Evolutionary conservation across 1,140 invertebrate genomes (phyloP).

Genomic region (Grapholita molesta): DNA sequence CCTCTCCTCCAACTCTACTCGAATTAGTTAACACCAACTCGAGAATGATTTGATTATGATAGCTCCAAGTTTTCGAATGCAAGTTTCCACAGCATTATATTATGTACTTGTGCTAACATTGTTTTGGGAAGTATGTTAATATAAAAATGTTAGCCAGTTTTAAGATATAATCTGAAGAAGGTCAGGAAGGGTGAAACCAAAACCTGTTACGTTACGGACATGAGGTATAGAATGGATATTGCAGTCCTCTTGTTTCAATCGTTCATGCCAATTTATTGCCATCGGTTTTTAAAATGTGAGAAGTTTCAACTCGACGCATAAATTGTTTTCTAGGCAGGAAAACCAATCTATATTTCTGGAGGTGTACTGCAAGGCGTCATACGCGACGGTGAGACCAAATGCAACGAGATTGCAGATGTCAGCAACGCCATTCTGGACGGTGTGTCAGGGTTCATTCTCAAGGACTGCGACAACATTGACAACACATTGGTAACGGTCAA

Average conservation of each 20-base stretch:
- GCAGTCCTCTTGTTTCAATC: no score
- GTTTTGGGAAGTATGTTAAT: neutral
- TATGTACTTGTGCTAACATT: neutral
- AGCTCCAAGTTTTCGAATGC: neutral
- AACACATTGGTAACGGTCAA: slow-evolving; percentile 33
- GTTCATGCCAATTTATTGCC: no score
- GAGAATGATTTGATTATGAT: neutral
- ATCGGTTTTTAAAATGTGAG: no score
- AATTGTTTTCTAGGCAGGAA: slow-evolving; percentile 53
- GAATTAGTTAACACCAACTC: neutral
- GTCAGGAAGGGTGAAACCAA: no score
- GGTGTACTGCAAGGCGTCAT: slow-evolving; percentile 38
- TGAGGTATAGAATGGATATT: no score
- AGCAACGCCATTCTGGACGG: slow-evolving; percentile 54
- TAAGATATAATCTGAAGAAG: no score
- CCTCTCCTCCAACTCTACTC: neutral
- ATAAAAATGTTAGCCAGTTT: neutral
- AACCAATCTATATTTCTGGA: slow-evolving; percentile 47
- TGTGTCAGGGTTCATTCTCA: slow-evolving; percentile 47
- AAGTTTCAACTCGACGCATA: no score
- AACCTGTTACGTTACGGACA: no score
- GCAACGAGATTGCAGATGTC: slow-evolving; percentile 47
- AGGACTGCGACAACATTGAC: slow-evolving; percentile 34
- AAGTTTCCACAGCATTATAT: neutral
- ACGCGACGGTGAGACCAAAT: slow-evolving; percentile 26